Percentiles rank a stretch among this genome's conserved stretches.
phyloP scores from a whole-genome alignment of 2,797 vertebrate species.

The Pangasius sanitwongsei region DNA sequence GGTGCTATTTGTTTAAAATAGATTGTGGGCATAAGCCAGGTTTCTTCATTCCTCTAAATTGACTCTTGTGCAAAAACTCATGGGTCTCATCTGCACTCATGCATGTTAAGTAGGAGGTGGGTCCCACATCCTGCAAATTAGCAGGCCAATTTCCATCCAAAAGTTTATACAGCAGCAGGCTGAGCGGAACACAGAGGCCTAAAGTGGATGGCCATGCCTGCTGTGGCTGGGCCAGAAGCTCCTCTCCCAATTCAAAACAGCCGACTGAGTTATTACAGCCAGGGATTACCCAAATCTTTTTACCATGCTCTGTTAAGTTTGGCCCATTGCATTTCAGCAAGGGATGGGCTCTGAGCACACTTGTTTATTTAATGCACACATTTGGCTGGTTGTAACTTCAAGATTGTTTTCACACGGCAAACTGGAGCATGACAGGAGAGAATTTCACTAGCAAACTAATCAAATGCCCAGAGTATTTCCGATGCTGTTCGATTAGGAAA shows the following conservation, averaged over 20 bases:
- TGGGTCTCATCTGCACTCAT: slow-evolving; percentile 69
- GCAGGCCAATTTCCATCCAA: slow-evolving; percentile 74
- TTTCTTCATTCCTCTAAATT: slow-evolving; percentile 59
- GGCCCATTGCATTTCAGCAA: slow-evolving; percentile 40
- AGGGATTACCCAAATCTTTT: slow-evolving; percentile 74
- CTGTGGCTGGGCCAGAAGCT: slow-evolving; percentile 61
- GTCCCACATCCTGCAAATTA: slow-evolving; percentile 77
- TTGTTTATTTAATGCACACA: slow-evolving; percentile 59
- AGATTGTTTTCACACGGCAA: slow-evolving; percentile 46
- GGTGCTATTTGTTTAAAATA: slow-evolving; percentile 72
- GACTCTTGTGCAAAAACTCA: slow-evolving; percentile 36
- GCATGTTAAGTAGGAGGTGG: slow-evolving; percentile 68
- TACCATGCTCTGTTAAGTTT: slow-evolving; percentile 69
- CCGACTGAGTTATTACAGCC: slow-evolving; percentile 67
- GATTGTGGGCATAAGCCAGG: slow-evolving; percentile 65
- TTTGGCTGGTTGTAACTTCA: slow-evolving; percentile 33
- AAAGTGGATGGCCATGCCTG: slow-evolving; percentile 50
- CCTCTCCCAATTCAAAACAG: slow-evolving; percentile 74
- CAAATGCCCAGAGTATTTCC: slow-evolving; percentile 34
- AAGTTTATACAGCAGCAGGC: slow-evolving; percentile 72
- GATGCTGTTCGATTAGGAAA: slow-evolving; percentile 35
- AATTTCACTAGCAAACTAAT: slow-evolving; percentile 42
- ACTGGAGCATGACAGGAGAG: slow-evolving; percentile 41
- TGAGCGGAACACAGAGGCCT: slow-evolving; percentile 58
- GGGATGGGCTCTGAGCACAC: slow-evolving; percentile 34